These are phyloP conservation scores for Drosophila aff. DNA, from an alignment of 1,140 invertebrate genomes.

Conservation along the genomic window DNA sequence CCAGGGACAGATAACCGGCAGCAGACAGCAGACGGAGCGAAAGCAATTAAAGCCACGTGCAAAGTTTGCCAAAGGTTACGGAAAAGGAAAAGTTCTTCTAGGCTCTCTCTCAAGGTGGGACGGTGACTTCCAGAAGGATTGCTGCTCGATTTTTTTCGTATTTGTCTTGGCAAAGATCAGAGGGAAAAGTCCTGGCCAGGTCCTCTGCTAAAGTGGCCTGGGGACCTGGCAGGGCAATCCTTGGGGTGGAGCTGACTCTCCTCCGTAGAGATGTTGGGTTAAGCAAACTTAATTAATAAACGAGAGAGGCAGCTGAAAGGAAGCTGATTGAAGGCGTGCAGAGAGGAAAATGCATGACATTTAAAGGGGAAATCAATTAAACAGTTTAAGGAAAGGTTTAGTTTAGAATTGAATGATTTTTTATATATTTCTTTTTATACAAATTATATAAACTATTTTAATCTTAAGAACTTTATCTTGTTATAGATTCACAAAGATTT, in stretches of 20 bases:
- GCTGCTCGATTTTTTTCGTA: constrained; percentile 49
- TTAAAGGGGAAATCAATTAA: no score
- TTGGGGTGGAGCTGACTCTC: not conserved
- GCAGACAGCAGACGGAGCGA: constrained; percentile 33
- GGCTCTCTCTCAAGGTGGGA: constrained; percentile 9
- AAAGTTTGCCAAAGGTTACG: constrained; percentile 69
- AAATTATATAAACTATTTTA: not conserved
- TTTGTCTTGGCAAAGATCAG: constrained; percentile 62
- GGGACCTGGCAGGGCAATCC: constrained; percentile 17
- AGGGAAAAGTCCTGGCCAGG: constrained; percentile 21
- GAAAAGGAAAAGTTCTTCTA: constrained; percentile 61
- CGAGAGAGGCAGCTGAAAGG: constrained; percentile 37
- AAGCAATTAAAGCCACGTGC: constrained; percentile 79
- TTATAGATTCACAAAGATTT: no score
- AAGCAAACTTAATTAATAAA: constrained; percentile 83
- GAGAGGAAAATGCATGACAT: not conserved
- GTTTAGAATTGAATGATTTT: not conserved
- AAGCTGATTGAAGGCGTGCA: constrained; percentile 48
- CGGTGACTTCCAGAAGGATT: constrained; percentile 54
- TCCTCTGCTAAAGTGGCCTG: constrained; percentile 28
- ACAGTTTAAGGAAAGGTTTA: no score
- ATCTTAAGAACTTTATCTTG: not conserved
- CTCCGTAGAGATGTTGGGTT: constrained; percentile 43
- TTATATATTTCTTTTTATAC: not conserved
- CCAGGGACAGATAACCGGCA: constrained; percentile 38